These are phyloP conservation scores for Folsomia candida DNA, from an alignment of 2,888 invertebrate species.

Conservation along the genomic window DNA sequence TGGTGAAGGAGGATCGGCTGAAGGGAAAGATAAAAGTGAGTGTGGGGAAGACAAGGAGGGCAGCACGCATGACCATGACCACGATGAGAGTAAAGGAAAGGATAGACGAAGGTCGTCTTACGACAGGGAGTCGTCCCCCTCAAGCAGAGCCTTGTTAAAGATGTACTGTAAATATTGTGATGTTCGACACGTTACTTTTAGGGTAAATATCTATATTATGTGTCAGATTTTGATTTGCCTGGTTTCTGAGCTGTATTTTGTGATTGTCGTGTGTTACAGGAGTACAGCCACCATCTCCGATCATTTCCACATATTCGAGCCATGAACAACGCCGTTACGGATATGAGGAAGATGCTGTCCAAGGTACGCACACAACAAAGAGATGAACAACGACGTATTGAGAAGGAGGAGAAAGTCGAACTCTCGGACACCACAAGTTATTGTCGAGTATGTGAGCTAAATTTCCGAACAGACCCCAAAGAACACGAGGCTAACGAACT, in stretches of 20 bases:
- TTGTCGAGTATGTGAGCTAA: constrained; percentile 49
- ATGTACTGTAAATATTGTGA: constrained; percentile 48
- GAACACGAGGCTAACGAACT: constrained; percentile 49
- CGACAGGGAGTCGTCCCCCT: constrained; percentile 21
- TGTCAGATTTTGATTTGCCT: not conserved
- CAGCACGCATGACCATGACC: not conserved
- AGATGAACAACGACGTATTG: constrained; percentile 48
- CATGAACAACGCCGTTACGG: constrained; percentile 40
- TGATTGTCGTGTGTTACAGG: constrained; percentile 39
- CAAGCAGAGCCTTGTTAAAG: constrained; percentile 42
- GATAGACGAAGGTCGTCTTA: constrained; percentile 6
- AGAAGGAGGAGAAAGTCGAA: constrained; percentile 46
- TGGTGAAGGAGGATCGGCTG: constrained; percentile 19
- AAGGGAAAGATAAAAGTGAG: constrained; percentile 17
- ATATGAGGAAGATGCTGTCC: constrained; percentile 43
- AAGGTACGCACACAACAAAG: constrained; percentile 42
- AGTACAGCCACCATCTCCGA: constrained; percentile 45
- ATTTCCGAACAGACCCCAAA: constrained; percentile 49
- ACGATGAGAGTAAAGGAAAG: not conserved
- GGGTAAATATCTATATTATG: constrained; percentile 42
- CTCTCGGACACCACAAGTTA: constrained; percentile 49
- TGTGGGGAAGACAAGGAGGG: constrained; percentile 21
- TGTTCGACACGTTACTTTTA: constrained; percentile 45
- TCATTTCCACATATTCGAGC: constrained; percentile 42
- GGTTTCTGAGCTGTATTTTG: not conserved